A percentile compares a stretch with the other conserved stretches of the same genome.
Conservation (phyloP, 2,888 invertebrate genomes). For the Bugula neritina region DNA sequence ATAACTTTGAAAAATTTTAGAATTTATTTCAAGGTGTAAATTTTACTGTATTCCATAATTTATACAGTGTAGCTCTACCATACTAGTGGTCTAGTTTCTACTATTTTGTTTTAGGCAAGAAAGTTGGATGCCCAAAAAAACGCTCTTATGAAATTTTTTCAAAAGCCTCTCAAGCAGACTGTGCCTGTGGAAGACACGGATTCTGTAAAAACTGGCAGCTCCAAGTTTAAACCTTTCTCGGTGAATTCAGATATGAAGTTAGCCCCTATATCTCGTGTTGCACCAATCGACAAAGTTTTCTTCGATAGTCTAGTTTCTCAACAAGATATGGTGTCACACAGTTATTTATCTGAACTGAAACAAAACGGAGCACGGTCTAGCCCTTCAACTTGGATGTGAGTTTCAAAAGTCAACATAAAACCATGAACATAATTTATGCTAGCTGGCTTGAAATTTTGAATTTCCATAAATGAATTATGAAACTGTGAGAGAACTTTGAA, state of each 20-base stretch:
- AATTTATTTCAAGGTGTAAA: neutral
- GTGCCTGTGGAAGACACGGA: neutral
- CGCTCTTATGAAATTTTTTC: neutral
- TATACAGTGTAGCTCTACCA: too few species aligned
- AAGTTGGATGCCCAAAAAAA: neutral
- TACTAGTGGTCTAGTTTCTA: too few species aligned
- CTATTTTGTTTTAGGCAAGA: slow-evolving; percentile 5
- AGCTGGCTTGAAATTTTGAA: neutral
- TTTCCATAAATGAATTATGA: too few species aligned
- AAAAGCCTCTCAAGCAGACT: neutral
- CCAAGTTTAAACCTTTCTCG: slow-evolving; percentile 53
- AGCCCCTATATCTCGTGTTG: slow-evolving; percentile 60
- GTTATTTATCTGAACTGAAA: slow-evolving; percentile 9
- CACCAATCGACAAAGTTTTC: neutral
- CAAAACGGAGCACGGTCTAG: neutral
- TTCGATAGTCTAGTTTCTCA: neutral
- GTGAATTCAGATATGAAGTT: slow-evolving; percentile 82
- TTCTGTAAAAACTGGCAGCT: neutral
- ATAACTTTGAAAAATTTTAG: too few species aligned
- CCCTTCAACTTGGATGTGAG: slow-evolving; percentile 3
- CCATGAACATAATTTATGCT: neutral
- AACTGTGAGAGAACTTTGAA: too few species aligned
- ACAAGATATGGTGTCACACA: neutral
- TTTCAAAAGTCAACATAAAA: neutral
- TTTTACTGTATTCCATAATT: neutral